Base-by-base conservation (phyloP, 2,888 invertebrate species). In the Pachymerium ferrugineum region DNA sequence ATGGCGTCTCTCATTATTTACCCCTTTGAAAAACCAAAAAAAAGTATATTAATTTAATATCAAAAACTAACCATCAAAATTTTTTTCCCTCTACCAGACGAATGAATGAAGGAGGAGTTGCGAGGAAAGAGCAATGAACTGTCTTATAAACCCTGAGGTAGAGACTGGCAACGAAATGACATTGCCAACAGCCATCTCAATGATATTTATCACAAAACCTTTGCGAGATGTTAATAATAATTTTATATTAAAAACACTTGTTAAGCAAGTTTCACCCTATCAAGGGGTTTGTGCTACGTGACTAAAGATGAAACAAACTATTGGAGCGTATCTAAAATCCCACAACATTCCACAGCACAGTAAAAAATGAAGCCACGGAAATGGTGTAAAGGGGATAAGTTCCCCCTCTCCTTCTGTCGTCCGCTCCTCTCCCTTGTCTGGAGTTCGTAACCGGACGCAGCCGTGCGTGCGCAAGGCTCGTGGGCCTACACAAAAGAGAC, bases 21-120 rank as follows among this genome's bases (percentile, higher is more conserved):
- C n/a, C n/a, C n/a, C n/a, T n/a, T n/a, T n/a, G n/a, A n/a, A n/a
- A n/a, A n/a, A n/a, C n/a, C n/a, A n/a, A n/a, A n/a, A n/a, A n/a
- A n/a, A n/a, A n/a, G n/a, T n/a, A n/a, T n/a, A 47, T 47, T 19
- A 2, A 47, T 47, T 47, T 4, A 16, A 47, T 47, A 47, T 47
- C 47, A 47, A 2, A 16, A 47, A 16, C n/a, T n/a, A n/a, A n/a
- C n/a, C n/a, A n/a, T n/a, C n/a, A n/a, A n/a, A n/a, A 4, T 47
- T 47, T 47, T 47, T 16, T 16, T 47, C 8, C 16, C 42, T 42
- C 47, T 47, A 19, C 1, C 22, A 22, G 47, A 4, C 47, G 16
- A 47, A 47, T 47, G 47, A 47, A 47, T 47, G 47, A 47, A 47
- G 47, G 47, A 47, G 47, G 47, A 47, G 47, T 47, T 47, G 47